Base-by-base conservation (phyloP, 2,888 invertebrate genomes). In the Scaptomyza reducta region DNA sequence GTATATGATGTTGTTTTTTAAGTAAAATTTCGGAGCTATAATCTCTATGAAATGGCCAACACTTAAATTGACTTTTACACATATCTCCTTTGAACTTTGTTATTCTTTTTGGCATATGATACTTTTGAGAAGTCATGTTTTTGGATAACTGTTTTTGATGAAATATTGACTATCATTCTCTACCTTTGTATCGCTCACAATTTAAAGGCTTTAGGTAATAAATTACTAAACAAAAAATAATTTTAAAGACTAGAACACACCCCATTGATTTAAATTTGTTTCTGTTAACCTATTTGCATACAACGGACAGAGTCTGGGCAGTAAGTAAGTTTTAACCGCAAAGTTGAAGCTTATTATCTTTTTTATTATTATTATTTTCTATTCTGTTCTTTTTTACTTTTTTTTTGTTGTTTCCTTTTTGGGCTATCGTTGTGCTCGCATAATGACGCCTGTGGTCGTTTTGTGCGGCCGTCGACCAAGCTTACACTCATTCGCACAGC, bases 381-480 rank as follows among this genome's bases (percentile, higher is more conserved):
- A 42, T 56, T 42, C 9, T 29, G 22, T 27, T 5, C 27, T 27
- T 5, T 27, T 27, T 27, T 7, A 10, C 45, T 31, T 33, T 50
- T 9, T 45, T 47, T 45, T 11, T 11, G 35, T 14, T 35, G 14
- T 42, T 53, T 35, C 29, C 18, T 41, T 49, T 41, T 31, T 55
- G 22, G 22, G 33, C 31, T 46, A 45, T 69, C 44, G 56, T 58
- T 49, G 59, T 38, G 53, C 47, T 67, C 22, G 46, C 64, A 70
- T 82, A 86, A 80, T 82, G 80, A 86, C 73, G 68, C 65, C 83
- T 86, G 76, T 63, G 83, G 79, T 82, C 73, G 80, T 79, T 73
- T 67, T 47, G 33, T 56, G 64, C 70, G 59, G 55, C 56, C 59
- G 71, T 46, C 58, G 70, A 66, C 77, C 68, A 65, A 77, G 80